These are phyloP conservation scores for Oryzias sinensis DNA, from an alignment of 2,797 vertebrate species.

Conservation along the genomic window DNA sequence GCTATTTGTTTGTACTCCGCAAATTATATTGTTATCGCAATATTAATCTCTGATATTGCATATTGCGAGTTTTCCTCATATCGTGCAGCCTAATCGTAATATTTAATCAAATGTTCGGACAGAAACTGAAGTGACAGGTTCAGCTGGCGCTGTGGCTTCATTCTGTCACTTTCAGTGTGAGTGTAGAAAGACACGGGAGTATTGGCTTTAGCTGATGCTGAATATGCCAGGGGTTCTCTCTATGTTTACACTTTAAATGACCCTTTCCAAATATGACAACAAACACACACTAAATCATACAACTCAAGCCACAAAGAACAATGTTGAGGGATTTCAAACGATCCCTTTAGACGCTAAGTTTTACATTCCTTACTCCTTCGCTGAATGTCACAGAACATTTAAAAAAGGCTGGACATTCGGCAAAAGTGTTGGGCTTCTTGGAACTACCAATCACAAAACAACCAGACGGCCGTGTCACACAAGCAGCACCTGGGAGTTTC, in stretches of 20 bases:
- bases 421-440: constrained; percentile 24
- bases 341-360: too few relatives aligned
- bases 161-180: constrained; percentile 36
- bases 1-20: too few relatives aligned
- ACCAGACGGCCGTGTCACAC: constrained; percentile 46
- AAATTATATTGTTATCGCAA: too few relatives aligned
- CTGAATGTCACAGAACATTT: not conserved
- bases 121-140: too few relatives aligned
- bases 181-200: constrained; percentile 43
- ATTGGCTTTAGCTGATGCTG: constrained; percentile 58
- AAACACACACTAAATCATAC: not conserved
- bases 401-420: not conserved
- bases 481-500: constrained; percentile 69
- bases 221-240: constrained; percentile 39
- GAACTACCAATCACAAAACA: constrained; percentile 50
- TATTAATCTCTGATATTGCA: too few relatives aligned
- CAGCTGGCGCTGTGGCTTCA: too few relatives aligned
- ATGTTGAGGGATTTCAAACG: too few relatives aligned
- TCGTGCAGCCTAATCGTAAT: too few relatives aligned
- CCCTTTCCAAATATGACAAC: constrained; percentile 43
- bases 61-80: too few relatives aligned
- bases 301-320: too few relatives aligned
- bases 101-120: too few relatives aligned
- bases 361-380: not conserved
- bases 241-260: constrained; percentile 51